Conservation (phyloP, 2,797 vertebrate genomes). For the Pogoniulus pusillus region DNA sequence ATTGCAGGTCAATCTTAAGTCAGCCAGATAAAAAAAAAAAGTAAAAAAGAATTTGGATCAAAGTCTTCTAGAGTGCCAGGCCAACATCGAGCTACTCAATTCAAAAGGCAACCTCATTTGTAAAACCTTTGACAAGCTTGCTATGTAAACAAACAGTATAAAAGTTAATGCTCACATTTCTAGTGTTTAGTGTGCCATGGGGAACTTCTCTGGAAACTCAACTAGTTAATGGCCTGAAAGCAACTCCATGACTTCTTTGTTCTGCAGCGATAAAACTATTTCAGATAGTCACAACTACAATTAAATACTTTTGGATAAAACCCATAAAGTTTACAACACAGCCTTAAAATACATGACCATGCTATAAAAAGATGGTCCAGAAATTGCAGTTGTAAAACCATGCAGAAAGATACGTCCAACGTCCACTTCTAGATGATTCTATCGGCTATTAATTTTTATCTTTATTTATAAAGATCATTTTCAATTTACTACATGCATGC, state of each 20-base stretch:
- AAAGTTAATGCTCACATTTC: not conserved
- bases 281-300: not conserved
- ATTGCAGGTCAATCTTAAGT: not conserved
- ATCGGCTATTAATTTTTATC: not conserved
- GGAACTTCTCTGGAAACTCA: not conserved
- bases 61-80: not conserved
- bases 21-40: fast-evolving
- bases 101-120: not conserved
- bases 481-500: not conserved
- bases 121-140: no score
- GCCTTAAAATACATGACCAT: not conserved
- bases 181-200: not conserved
- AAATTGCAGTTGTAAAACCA: not conserved
- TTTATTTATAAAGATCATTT: not conserved
- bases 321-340: not conserved
- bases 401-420: not conserved
- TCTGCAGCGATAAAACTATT: not conserved
- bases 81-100: not conserved
- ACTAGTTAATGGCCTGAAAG: not conserved
- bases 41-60: not conserved
- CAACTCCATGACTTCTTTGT: not conserved
- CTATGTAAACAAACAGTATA: not conserved
- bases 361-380: not conserved
- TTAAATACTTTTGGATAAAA: not conserved
- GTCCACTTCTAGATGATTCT: not conserved